Evolutionary conservation across 2,797 vertebrate genomes (phyloP).

Genomic region (Poeciliopsis turneri): DNA sequence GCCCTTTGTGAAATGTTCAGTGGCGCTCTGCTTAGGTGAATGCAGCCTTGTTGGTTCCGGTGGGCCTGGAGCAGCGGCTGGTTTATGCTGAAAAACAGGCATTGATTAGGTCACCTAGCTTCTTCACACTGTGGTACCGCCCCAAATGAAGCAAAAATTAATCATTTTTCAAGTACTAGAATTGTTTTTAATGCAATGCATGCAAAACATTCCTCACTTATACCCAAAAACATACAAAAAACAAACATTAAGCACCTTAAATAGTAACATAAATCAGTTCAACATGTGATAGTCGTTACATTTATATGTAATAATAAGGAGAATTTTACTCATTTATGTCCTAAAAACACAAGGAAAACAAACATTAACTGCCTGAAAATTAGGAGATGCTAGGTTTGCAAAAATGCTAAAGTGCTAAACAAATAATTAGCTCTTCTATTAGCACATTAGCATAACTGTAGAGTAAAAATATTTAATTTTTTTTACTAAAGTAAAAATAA

Average conservation of each 20-base stretch:
- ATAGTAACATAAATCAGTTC: not conserved
- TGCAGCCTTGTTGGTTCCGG: conserved; percentile 68
- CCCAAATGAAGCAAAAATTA: too few species aligned
- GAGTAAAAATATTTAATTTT: too few species aligned
- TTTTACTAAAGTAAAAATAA: too few species aligned
- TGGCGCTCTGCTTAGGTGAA: conserved; percentile 71
- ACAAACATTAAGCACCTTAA: not conserved
- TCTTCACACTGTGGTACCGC: not conserved
- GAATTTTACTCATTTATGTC: not conserved
- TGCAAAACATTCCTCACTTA: not conserved
- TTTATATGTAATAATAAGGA: not conserved
- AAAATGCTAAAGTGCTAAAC: too few species aligned
- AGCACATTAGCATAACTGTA: too few species aligned
- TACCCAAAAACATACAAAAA: not conserved
- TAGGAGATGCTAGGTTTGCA: too few species aligned
- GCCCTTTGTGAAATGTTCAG: conserved; percentile 78
- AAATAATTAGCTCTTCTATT: too few species aligned
- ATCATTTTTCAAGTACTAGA: not conserved
- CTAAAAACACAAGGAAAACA: not conserved
- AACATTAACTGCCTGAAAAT: not conserved
- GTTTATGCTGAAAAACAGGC: not conserved
- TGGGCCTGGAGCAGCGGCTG: conserved; percentile 51
- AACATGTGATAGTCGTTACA: not conserved
- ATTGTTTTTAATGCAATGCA: not conserved
- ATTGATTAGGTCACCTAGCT: not conserved